Conservation (phyloP, 1,140 invertebrate species). For the Triops longicaudatus region DNA sequence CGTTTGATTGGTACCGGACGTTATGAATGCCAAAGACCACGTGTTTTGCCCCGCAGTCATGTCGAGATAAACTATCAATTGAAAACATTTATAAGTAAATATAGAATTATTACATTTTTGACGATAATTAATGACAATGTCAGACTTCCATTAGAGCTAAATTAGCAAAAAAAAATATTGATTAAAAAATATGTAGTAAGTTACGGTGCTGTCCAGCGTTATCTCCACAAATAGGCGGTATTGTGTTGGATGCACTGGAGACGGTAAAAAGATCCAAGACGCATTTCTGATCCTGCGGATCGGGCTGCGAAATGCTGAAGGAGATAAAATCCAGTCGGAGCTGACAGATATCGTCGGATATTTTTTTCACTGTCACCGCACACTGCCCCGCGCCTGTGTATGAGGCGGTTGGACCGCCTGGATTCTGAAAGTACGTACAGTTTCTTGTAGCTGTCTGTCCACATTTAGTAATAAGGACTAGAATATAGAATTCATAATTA, state of each 20-base stretch:
- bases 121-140: neutral
- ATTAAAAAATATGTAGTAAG: no score
- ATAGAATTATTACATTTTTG: neutral
- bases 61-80: slow-evolving; percentile 16
- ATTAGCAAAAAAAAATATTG: neutral
- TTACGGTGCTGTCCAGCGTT: slow-evolving; percentile 66
- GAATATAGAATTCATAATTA: no score
- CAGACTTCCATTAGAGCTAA: no score
- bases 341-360: slow-evolving; percentile 18
- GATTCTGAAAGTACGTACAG: slow-evolving; percentile 73
- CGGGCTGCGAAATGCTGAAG: slow-evolving; percentile 59
- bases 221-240: slow-evolving; percentile 61
- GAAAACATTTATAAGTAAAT: neutral
- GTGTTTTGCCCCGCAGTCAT: neutral
- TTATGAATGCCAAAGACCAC: neutral
- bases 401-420: slow-evolving; percentile 36
- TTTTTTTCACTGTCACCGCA: slow-evolving; percentile 7
- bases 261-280: slow-evolving; percentile 57
- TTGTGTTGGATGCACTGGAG: slow-evolving; percentile 53
- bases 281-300: slow-evolving; percentile 52
- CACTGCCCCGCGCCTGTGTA: slow-evolving; percentile 7
- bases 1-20: neutral
- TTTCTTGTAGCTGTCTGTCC: slow-evolving; percentile 59
- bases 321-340: slow-evolving; percentile 61
- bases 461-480: slow-evolving; percentile 42